phyloP scores from a whole-genome alignment of 2,113 vertebrate species.

The Boleophthalmus pectinirostris region DNA sequence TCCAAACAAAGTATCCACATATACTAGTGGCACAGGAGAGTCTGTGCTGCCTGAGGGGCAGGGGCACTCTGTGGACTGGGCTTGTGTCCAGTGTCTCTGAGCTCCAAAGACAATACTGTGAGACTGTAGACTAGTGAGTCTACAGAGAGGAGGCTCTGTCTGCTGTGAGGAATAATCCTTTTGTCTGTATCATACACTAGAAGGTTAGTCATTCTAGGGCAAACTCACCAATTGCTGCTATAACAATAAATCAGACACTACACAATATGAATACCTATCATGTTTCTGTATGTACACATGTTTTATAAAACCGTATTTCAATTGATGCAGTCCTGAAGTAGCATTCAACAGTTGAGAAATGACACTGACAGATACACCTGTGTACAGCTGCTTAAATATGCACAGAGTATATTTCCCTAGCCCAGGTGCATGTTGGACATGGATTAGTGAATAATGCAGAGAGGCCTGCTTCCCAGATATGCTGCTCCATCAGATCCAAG shows the following conservation, averaged over 20 bases:
- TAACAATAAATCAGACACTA: not conserved
- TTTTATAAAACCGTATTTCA: not conserved
- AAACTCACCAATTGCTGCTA: not conserved
- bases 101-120: not conserved
- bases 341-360: not conserved
- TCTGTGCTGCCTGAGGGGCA: not conserved
- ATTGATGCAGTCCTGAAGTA: not conserved
- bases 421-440: conserved; percentile 13
- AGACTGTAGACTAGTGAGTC: not conserved
- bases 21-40: not conserved
- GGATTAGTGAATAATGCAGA: conserved; percentile 36
- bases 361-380: not conserved
- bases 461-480: conserved; percentile 44
- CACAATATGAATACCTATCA: too few species aligned
- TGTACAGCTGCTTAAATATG: not conserved
- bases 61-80: not conserved
- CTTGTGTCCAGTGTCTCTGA: not conserved
- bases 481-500: conserved; percentile 50
- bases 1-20: conserved; percentile 15
- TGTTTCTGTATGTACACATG: not conserved
- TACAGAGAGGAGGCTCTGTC: not conserved
- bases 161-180: conserved; percentile 2
- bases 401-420: conserved; percentile 6
- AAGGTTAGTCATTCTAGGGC: not conserved
- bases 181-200: not conserved